phyloP scores from a whole-genome alignment of 2,113 vertebrate species.

The Anseranas semipalmata region DNA sequence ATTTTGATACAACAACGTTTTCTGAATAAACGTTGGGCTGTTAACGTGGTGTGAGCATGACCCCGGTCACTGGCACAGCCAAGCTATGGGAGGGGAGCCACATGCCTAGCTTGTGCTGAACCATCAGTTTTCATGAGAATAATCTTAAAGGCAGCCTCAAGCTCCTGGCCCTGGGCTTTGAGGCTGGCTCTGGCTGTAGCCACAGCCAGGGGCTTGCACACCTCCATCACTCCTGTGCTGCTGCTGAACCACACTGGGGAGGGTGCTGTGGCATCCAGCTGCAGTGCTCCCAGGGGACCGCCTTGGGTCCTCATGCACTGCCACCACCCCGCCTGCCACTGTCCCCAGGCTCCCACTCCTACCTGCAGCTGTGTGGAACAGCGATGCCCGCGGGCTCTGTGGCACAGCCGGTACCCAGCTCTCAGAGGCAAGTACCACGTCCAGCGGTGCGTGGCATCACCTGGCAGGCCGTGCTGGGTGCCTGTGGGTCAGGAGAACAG shows the following conservation, averaged over 20 bases:
- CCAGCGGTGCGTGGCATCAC: fast-evolving
- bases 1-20: constrained; percentile 67
- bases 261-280: not conserved
- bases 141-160: not conserved
- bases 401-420: fast-evolving
- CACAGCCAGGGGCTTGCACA: not conserved
- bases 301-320: not conserved
- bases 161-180: not conserved
- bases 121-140: too few species aligned
- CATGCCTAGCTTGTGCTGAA: not conserved
- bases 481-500: not conserved
- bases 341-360: not conserved
- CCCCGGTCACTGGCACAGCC: not conserved
- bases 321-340: fast-evolving
- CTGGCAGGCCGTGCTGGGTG: fast-evolving
- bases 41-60: not conserved
- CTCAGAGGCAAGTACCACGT: fast-evolving
- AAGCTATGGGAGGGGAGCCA: fast-evolving
- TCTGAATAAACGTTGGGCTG: constrained; percentile 36
- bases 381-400: not conserved
- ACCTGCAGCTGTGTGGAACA: not conserved
- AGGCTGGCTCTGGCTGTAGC: not conserved
- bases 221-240: fast-evolving
- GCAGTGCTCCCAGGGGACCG: not conserved
- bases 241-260: fast-evolving